phyloP scores from a whole-genome alignment of 2,888 invertebrate species.

The Eurytoma adleriae region DNA sequence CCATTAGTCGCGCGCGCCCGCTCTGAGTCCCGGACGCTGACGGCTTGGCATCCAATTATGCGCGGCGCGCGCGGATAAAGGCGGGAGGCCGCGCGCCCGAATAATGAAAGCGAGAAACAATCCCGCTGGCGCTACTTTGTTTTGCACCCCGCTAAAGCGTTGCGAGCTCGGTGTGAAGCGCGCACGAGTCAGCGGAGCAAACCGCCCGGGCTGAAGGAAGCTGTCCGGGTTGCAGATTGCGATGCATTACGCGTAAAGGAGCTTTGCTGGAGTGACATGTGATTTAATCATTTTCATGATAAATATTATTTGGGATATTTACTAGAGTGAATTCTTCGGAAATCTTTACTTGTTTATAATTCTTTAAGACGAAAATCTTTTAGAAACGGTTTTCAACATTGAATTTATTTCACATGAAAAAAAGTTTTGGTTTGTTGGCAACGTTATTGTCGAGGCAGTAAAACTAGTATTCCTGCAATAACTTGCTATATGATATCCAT shows the following conservation, averaged over 20 bases:
- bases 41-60: constrained; percentile 23
- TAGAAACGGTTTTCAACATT: too few relatives aligned
- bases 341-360: too few relatives aligned
- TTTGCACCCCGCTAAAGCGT: not conserved
- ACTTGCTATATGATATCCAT: too few relatives aligned
- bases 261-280: not conserved
- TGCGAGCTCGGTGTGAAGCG: not conserved
- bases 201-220: not conserved
- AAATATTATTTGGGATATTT: too few relatives aligned
- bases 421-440: too few relatives aligned
- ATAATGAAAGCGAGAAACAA: constrained; percentile 30
- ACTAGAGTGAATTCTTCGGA: too few relatives aligned
- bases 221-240: not conserved
- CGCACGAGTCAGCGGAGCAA: not conserved
- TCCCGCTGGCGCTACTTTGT: constrained; percentile 20
- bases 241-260: not conserved
- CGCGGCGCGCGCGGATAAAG: not conserved
- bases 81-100: not conserved
- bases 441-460: too few relatives aligned
- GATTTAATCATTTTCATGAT: too few relatives aligned
- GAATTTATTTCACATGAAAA: too few relatives aligned
- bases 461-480: too few relatives aligned
- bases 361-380: too few relatives aligned
- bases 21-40: not conserved
- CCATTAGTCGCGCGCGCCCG: constrained; percentile 32